Conservation (phyloP, 2,797 vertebrate genomes). For the Esox masquinongy region DNA sequence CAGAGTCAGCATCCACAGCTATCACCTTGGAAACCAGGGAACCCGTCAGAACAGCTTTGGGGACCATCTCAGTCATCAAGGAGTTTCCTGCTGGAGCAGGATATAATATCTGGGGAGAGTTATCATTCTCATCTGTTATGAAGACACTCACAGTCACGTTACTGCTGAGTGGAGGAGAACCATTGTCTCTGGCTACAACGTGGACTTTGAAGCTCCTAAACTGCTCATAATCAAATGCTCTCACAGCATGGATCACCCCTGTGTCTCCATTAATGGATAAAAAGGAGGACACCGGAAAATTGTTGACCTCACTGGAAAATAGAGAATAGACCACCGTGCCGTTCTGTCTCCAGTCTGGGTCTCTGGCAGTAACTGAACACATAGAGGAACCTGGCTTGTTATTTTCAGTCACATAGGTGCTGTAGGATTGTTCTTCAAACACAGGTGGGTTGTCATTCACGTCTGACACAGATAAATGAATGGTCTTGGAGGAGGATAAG, state of each 20-base stretch:
- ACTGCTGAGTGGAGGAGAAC: slow-evolving; percentile 57
- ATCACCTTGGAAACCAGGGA: slow-evolving; percentile 49
- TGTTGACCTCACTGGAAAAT: slow-evolving; percentile 30
- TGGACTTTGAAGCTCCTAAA: slow-evolving; percentile 56
- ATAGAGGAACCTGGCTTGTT: slow-evolving; percentile 45
- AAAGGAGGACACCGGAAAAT: slow-evolving; percentile 41
- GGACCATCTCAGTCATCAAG: slow-evolving; percentile 50
- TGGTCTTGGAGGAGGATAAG: too few relatives aligned
- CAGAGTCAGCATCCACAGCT: slow-evolving; percentile 3
- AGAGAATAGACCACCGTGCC: too few relatives aligned
- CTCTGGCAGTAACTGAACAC: too few relatives aligned
- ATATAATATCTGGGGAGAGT: slow-evolving; percentile 49
- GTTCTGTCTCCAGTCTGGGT: too few relatives aligned
- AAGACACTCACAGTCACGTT: slow-evolving; percentile 53
- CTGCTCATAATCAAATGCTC: slow-evolving; percentile 69
- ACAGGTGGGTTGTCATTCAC: slow-evolving; percentile 5
- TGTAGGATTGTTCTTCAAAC: slow-evolving; percentile 57
- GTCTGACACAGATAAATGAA: too few relatives aligned
- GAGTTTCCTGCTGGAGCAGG: slow-evolving; percentile 40
- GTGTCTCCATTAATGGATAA: slow-evolving; percentile 45
- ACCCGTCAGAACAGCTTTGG: slow-evolving; percentile 48
- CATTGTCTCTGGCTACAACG: slow-evolving; percentile 61
- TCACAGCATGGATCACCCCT: slow-evolving; percentile 48
- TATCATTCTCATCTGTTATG: slow-evolving; percentile 65
- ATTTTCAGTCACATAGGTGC: slow-evolving; percentile 57